Evolutionary conservation across 1,140 invertebrate species (phyloP).

Genomic region (Anoplolepis gracilipes): DNA sequence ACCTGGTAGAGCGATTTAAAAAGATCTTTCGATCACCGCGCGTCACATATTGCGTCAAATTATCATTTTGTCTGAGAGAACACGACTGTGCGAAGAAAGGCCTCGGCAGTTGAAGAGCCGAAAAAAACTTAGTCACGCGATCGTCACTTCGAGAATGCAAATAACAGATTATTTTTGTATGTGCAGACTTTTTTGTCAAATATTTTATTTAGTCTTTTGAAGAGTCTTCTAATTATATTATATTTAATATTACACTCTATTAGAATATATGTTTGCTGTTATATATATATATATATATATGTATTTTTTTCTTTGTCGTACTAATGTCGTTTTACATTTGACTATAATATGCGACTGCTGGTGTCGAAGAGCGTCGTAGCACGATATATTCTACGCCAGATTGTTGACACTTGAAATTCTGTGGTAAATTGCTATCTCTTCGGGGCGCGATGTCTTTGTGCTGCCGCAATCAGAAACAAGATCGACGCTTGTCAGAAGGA

Average conservation of each 20-base stretch:
- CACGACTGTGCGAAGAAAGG: neutral
- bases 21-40: constrained; percentile 41
- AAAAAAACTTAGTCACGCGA: constrained; percentile 7
- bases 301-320: neutral
- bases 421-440: constrained; percentile 36
- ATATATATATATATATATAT: too few species aligned
- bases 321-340: neutral
- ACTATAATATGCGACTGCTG: too few species aligned
- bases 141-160: neutral
- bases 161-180: neutral
- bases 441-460: constrained; percentile 54
- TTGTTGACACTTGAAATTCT: neutral
- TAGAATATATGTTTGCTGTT: too few species aligned
- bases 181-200: neutral
- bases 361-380: neutral
- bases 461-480: constrained; percentile 56
- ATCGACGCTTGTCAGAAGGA: constrained; percentile 57
- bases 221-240: neutral
- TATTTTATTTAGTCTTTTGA: neutral
- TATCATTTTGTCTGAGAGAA: constrained; percentile 48
- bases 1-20: constrained; percentile 24
- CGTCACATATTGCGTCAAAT: constrained; percentile 27
- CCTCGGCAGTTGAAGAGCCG: neutral
- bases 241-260: neutral
- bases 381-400: constrained; percentile 11